Percentiles rank a stretch among this genome's conserved stretches.
These are phyloP conservation scores for Colossoma macropomum DNA, from an alignment of 2,113 vertebrate genomes.

Conservation along the genomic window DNA sequence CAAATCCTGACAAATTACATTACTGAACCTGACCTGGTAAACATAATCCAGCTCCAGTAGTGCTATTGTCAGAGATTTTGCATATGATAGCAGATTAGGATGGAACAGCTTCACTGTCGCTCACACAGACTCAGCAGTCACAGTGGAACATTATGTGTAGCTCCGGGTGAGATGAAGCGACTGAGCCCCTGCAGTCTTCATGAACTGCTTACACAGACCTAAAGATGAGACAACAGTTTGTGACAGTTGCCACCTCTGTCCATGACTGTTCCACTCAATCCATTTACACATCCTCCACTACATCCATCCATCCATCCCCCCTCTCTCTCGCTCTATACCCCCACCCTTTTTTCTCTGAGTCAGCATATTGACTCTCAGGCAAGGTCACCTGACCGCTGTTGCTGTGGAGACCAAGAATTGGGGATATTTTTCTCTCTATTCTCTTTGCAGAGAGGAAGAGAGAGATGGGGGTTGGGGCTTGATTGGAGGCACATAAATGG, in stretches of 20 bases:
- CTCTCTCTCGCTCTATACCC: conserved; percentile 39
- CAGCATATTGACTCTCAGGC: conserved; percentile 74
- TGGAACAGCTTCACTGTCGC: neutral
- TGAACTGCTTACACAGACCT: neutral
- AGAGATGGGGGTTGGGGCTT: conserved; percentile 59
- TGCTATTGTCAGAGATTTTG: conserved; percentile 11
- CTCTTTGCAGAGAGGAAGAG: conserved; percentile 59
- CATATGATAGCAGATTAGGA: conserved; percentile 13
- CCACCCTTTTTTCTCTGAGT: conserved; percentile 70
- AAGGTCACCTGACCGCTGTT: conserved; percentile 80
- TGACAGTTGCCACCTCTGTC: conserved; percentile 5
- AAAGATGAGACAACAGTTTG: neutral
- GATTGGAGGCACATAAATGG: conserved; percentile 62
- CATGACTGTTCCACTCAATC: neutral
- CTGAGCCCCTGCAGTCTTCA: conserved; percentile 25
- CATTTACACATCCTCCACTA: neutral
- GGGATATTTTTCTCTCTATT: conserved; percentile 57
- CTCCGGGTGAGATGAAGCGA: neutral
- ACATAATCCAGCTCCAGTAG: neutral
- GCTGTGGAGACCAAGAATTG: conserved; percentile 71
- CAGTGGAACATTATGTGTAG: neutral
- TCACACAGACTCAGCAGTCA: conserved; percentile 1
- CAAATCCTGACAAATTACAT: neutral
- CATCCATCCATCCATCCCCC: conserved; percentile 5
- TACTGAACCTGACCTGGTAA: neutral